Conservation (phyloP, 2,797 vertebrate genomes). For the Falco naumanni region DNA sequence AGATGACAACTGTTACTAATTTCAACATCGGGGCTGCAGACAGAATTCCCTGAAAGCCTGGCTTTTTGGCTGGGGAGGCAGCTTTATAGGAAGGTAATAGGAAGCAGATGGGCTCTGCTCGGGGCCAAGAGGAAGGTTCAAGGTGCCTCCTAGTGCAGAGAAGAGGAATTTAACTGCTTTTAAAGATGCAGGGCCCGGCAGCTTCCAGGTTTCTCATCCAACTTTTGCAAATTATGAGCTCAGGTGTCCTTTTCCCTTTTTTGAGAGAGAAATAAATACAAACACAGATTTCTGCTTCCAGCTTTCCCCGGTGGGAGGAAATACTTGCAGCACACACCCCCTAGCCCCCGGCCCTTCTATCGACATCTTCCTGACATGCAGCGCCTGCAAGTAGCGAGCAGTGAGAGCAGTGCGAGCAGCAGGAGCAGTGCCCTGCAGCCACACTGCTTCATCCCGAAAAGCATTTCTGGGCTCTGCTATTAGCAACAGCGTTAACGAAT, state of each 20-base stretch:
- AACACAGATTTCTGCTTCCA: not conserved
- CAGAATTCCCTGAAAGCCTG: conserved; percentile 65
- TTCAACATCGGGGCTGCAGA: conserved; percentile 61
- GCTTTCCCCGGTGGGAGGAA: not conserved
- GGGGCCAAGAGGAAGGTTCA: conserved; percentile 83
- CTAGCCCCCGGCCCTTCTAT: not conserved
- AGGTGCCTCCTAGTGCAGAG: conserved; percentile 78
- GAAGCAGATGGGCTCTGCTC: conserved; percentile 90
- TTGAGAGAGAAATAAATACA: conserved; percentile 1
- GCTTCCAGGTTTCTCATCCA: conserved; percentile 61
- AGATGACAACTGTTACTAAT: conserved; percentile 58
- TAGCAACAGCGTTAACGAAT: fast-evolving
- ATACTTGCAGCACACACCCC: not conserved
- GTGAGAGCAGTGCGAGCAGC: not conserved
- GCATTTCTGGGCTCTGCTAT: not conserved
- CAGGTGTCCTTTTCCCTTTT: not conserved
- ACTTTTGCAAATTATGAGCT: conserved; percentile 55
- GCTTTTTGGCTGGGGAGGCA: conserved; percentile 60
- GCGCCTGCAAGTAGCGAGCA: too few relatives aligned
- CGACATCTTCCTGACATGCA: not conserved
- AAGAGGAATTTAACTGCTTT: conserved; percentile 65
- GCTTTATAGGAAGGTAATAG: conserved; percentile 89
- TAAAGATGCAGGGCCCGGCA: conserved; percentile 24
- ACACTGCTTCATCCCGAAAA: not conserved
- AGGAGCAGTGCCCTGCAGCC: not conserved